Evolutionary conservation across 1,140 invertebrate genomes (phyloP).

Genomic region (Drosophila lini): DNA sequence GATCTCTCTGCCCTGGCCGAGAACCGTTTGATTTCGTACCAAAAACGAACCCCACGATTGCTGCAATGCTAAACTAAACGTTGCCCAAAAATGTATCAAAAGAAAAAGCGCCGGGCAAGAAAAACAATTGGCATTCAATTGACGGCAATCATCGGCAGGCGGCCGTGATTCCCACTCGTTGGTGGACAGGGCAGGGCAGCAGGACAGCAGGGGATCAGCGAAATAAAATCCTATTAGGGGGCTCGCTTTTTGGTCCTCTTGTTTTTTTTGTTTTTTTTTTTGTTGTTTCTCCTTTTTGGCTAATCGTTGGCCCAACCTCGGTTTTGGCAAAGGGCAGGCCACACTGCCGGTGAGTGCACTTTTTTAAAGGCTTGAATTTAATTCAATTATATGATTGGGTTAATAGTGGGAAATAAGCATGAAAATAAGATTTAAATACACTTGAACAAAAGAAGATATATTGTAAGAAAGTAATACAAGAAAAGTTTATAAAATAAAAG

Average conservation of each 20-base stretch:
- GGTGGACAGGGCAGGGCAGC: conserved; percentile 1
- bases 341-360: conserved; percentile 1
- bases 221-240: conserved; percentile 34
- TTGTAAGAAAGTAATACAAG: background rate
- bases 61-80: conserved; percentile 48
- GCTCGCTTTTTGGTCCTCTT: conserved; percentile 8
- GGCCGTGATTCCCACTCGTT: conserved; percentile 47
- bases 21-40: conserved; percentile 50
- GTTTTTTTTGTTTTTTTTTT: background rate
- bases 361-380: conserved; percentile 1
- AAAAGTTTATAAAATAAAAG: background rate
- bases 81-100: conserved; percentile 56
- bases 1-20: conserved; percentile 48
- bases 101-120: conserved; percentile 44
- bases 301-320: conserved; percentile 15
- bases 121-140: conserved; percentile 76
- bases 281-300: background rate
- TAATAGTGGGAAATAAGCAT: background rate
- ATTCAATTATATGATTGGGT: conserved; percentile 4
- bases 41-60: conserved; percentile 4
- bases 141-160: conserved; percentile 65
- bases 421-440: background rate
- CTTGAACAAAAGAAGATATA: background rate
- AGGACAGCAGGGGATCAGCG: conserved; percentile 13
- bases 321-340: background rate